phyloP scores from a whole-genome alignment of 2,888 invertebrate species.

The Diloba caeruleocephala region DNA sequence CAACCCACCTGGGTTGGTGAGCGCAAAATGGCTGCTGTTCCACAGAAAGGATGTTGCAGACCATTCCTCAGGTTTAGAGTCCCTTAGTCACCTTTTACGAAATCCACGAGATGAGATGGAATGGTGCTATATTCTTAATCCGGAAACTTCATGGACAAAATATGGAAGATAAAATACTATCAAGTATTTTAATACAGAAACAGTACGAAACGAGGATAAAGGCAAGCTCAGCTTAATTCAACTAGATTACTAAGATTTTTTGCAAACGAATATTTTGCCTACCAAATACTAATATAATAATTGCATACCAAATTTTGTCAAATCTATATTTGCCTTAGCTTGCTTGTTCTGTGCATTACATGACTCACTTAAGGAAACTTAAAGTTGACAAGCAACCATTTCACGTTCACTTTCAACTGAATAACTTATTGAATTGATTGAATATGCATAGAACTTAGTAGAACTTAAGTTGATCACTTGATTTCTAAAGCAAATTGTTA shows the following conservation, averaged over 20 bases:
- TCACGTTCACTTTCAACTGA: slow-evolving; percentile 50
- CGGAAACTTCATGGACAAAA: no score
- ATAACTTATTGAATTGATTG: slow-evolving; percentile 30
- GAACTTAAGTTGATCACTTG: slow-evolving; percentile 17
- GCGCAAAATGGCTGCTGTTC: no score
- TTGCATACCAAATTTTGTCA: neutral
- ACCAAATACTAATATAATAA: no score
- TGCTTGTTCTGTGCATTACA: slow-evolving; percentile 19
- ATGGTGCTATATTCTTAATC: no score
- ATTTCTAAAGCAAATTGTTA: slow-evolving; percentile 1
- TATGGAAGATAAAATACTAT: no score
- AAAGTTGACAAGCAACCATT: slow-evolving; percentile 36
- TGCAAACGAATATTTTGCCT: no score
- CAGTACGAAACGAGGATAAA: neutral
- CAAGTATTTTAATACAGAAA: neutral
- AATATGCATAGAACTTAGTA: slow-evolving; percentile 23
- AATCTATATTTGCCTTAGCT: neutral
- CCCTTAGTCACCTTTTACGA: no score
- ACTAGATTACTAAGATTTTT: no score
- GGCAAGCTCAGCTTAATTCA: neutral
- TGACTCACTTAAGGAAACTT: slow-evolving; percentile 43
- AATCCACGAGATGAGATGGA: no score
- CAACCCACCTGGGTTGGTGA: no score
- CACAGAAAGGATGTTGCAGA: no score
- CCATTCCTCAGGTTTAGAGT: no score